A percentile compares a stretch with the other conserved stretches of the same genome.
Evolutionary conservation across 2,113 vertebrate species (phyloP).

Genomic region (Urocitellus parryii): DNA sequence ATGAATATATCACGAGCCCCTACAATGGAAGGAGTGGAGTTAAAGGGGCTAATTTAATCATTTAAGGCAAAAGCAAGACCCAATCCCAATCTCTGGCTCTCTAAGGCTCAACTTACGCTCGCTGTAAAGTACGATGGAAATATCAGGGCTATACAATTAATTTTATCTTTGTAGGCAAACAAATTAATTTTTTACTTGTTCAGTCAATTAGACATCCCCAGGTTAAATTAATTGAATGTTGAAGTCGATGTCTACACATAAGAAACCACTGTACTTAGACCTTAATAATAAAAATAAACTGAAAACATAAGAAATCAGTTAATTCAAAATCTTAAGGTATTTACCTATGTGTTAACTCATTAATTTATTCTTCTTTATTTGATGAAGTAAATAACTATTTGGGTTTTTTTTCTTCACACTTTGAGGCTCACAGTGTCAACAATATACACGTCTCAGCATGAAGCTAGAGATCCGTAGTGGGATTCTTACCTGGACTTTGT

Average conservation of each 20-base stretch:
- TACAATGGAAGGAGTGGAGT: not conserved
- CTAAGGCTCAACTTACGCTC: not conserved
- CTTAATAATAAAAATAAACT: not conserved
- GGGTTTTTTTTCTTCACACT: not conserved
- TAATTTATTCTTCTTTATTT: conserved; percentile 25
- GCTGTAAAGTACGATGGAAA: not conserved
- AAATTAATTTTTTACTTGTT: not conserved
- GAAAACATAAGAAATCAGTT: not conserved
- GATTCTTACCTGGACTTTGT: not conserved
- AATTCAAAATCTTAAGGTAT: not conserved
- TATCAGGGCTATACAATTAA: not conserved
- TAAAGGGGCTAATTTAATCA: not conserved
- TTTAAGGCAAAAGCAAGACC: not conserved
- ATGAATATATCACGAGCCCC: not conserved
- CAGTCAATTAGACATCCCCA: not conserved
- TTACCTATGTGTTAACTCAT: not conserved
- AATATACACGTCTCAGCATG: not conserved
- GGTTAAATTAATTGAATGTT: not conserved
- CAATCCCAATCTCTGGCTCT: not conserved
- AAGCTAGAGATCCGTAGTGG: not conserved
- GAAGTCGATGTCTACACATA: not conserved
- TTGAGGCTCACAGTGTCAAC: not conserved
- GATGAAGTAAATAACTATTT: not conserved
- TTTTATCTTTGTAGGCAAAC: conserved; percentile 5
- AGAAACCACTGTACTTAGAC: not conserved